Conservation (phyloP, 1,140 invertebrate genomes). For the Drosophila seguyi region DNA sequence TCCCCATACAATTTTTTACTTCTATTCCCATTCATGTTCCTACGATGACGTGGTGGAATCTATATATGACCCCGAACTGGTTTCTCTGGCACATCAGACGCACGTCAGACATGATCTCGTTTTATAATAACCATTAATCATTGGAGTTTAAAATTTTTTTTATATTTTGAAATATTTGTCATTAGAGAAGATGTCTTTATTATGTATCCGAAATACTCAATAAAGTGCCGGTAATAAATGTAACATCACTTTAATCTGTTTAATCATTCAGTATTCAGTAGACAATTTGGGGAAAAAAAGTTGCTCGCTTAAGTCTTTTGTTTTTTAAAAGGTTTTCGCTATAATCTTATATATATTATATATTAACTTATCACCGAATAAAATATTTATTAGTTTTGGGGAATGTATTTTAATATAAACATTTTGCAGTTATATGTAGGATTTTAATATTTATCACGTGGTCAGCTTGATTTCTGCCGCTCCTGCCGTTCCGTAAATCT, state of each 20-base stretch:
- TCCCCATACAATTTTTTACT: slow-evolving; percentile 23
- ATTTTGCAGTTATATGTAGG: background rate
- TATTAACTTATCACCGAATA: background rate
- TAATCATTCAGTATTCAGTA: slow-evolving; percentile 58
- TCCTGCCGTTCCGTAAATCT: background rate
- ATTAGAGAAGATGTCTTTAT: background rate
- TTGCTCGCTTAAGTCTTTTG: slow-evolving; percentile 6
- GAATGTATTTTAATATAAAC: background rate
- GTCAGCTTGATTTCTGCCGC: background rate
- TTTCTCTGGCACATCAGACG: slow-evolving; percentile 56
- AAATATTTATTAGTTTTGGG: background rate
- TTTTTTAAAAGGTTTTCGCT: no score
- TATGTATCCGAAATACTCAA: background rate
- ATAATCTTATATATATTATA: no score
- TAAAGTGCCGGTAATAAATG: background rate
- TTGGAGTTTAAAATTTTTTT: slow-evolving; percentile 36
- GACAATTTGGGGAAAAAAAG: no score
- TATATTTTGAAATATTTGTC: background rate
- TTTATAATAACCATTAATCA: slow-evolving; percentile 42
- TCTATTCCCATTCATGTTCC: slow-evolving; percentile 27
- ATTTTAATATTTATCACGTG: background rate
- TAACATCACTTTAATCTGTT: background rate
- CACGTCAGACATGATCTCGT: slow-evolving; percentile 56
- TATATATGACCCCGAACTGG: slow-evolving; percentile 43
- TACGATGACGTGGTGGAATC: slow-evolving; percentile 54